Evolutionary conservation across 2,797 vertebrate genomes (phyloP).

Genomic region (Paedocypris micromegethes): DNA sequence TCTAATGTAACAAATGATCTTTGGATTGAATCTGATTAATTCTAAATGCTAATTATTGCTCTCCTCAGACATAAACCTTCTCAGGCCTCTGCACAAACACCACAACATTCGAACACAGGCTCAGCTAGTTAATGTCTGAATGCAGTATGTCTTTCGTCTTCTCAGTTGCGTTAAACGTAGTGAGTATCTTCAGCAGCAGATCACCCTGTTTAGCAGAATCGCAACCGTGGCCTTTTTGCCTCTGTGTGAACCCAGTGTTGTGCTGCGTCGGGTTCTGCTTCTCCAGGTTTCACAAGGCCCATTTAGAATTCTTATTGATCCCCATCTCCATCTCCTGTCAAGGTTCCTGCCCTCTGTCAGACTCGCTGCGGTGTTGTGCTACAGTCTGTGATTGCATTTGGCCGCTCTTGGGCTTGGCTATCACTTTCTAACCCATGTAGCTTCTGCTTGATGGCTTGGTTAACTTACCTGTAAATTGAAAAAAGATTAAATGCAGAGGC

Average conservation of each 20-base stretch:
- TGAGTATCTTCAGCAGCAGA: conserved; percentile 4
- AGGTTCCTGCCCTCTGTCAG: conserved; percentile 38
- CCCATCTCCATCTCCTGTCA: conserved; percentile 35
- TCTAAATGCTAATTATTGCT: too few relatives aligned
- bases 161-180: conserved; percentile 3
- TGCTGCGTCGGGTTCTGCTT: conserved; percentile 30
- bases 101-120: too few relatives aligned
- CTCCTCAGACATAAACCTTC: too few relatives aligned
- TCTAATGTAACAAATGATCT: too few relatives aligned
- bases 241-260: conserved; percentile 23
- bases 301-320: conserved; percentile 46
- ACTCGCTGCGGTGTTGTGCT: conserved; percentile 31
- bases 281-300: conserved; percentile 24
- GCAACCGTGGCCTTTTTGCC: conserved; percentile 7
- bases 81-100: too few relatives aligned
- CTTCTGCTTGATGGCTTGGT: conserved; percentile 35
- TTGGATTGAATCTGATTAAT: too few relatives aligned
- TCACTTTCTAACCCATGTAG: conserved; percentile 35
- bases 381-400: conserved; percentile 36
- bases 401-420: conserved; percentile 16
- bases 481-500: conserved; percentile 35
- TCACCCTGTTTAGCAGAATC: conserved; percentile 20
- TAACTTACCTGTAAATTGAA: conserved; percentile 42
- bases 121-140: too few relatives aligned
- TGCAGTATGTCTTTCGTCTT: neutral